Percentiles rank a stretch among this genome's conserved stretches.
phyloP scores from a whole-genome alignment of 1,140 invertebrate species.

The Catajapyx aquilonaris region DNA sequence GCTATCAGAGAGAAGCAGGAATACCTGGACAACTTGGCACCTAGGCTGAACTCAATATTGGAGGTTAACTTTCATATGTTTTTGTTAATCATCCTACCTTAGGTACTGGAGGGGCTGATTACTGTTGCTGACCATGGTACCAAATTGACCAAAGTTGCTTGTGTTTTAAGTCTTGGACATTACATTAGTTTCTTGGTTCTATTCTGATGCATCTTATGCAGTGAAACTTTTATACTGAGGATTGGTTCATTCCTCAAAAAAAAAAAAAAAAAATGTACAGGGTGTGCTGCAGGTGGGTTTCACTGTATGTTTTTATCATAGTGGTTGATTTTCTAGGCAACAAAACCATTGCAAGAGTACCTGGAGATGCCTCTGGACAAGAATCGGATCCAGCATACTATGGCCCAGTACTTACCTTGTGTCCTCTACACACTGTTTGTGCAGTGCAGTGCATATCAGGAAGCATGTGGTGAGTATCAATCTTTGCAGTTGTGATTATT shows the following conservation, averaged over 20 bases:
- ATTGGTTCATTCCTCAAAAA: neutral
- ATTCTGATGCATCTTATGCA: conserved; percentile 7
- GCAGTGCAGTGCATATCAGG: conserved; percentile 59
- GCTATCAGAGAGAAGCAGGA: conserved; percentile 61
- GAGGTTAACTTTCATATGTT: conserved; percentile 24
- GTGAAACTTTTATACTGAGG: neutral
- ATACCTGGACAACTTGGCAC: conserved; percentile 56
- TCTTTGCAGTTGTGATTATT: conserved; percentile 18
- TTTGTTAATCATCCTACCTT: neutral
- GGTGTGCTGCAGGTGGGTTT: too few species aligned
- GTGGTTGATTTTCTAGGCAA: too few species aligned
- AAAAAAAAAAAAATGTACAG: too few species aligned
- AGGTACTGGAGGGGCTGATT: neutral
- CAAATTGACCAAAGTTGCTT: too few species aligned
- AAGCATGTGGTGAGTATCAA: conserved; percentile 29
- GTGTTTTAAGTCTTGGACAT: too few species aligned
- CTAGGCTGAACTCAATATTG: conserved; percentile 48
- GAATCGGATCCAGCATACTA: conserved; percentile 45
- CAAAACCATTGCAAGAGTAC: conserved; percentile 75
- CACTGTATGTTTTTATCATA: conserved; percentile 7
- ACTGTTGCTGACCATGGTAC: too few species aligned
- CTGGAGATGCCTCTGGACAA: conserved; percentile 59
- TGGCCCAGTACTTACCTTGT: conserved; percentile 50
- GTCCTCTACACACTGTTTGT: conserved; percentile 76
- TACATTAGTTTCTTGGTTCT: too few species aligned